Base-by-base conservation (phyloP, 2,113 vertebrate genomes). In the Rhynchomys soricoides region DNA sequence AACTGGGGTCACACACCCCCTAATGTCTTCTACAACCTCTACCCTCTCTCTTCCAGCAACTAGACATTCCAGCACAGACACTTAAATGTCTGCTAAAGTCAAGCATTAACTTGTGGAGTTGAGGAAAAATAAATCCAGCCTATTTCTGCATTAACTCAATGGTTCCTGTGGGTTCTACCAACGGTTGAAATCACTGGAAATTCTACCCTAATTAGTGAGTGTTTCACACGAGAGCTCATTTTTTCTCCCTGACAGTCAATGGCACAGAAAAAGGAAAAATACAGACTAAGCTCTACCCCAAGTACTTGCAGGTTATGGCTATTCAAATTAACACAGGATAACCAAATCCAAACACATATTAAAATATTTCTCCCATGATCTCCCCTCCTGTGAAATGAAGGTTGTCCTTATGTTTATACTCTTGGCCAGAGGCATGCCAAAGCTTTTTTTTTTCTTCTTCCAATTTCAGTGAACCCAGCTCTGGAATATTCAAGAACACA, bases 21-120 rank as follows among this genome's bases (percentile, higher is more conserved):
- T 13, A n/a, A 79, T 2, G 48, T 34, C 29, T 78, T 95, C 37
- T 8, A 34, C 71, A 93, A 43, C 17, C 40, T 4, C 17, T 45
- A 11, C 43, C 82, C 26, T 22, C 2, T 3, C 1, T 43, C 40
- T 11, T 9, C 26, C 31, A 22, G 43, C 83, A 37, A 50, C 4
- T 45, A 79, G 73, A 57, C 43, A 77, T 59, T 70, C 71, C 48
- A 34, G 71, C 45, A 66, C 7, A 57, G 66, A 82, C 11, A 31
- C 37, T 74, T 37, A 6, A 55, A 9, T 48, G 48, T 90, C 94
- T 91, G 64, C 45, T 55, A 59, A 24, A 52, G 77, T 29, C 40
- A 82, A 86, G 85, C 66, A 95, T 96, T 97, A 96, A 96, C 91
- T 77, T 43, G 43, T 19, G 45, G 43, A 50, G n/a, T 29, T 22